phyloP scores from a whole-genome alignment of 2,113 vertebrate genomes.

The Hypanus sabinus region DNA sequence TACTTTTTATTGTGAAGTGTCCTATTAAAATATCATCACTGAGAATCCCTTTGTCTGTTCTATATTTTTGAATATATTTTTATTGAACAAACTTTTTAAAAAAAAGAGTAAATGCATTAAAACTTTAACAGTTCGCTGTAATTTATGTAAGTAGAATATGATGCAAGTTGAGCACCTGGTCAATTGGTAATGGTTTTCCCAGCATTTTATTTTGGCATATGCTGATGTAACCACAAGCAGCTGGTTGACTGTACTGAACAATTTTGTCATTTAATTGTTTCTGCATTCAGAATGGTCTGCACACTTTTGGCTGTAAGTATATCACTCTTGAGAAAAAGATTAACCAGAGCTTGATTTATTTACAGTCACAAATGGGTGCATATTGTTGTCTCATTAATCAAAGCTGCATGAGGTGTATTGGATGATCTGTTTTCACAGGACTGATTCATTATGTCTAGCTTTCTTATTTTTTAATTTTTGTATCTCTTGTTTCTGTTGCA shows the following conservation, averaged over 20 bases:
- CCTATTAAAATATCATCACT: neutral
- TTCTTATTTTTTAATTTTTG: neutral
- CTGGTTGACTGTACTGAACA: neutral
- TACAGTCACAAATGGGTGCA: neutral
- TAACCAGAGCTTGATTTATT: neutral
- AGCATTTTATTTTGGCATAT: neutral
- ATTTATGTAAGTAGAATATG: neutral
- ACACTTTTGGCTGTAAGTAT: neutral
- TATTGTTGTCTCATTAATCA: neutral
- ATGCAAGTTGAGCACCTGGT: neutral
- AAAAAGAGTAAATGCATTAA: neutral
- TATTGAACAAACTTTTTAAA: too few relatives aligned
- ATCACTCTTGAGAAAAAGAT: neutral
- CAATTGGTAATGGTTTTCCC: neutral
- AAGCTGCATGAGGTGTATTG: neutral
- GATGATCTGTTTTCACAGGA: neutral
- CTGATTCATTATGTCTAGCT: neutral
- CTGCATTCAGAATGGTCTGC: neutral
- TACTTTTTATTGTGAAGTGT: too few relatives aligned
- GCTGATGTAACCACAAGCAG: neutral
- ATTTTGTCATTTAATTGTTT: neutral
- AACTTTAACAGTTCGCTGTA: neutral
- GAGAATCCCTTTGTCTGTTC: neutral
- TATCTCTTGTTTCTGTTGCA: neutral
- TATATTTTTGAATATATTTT: neutral